Conservation (phyloP, 2,797 vertebrate species). For the Menidia menidia region DNA sequence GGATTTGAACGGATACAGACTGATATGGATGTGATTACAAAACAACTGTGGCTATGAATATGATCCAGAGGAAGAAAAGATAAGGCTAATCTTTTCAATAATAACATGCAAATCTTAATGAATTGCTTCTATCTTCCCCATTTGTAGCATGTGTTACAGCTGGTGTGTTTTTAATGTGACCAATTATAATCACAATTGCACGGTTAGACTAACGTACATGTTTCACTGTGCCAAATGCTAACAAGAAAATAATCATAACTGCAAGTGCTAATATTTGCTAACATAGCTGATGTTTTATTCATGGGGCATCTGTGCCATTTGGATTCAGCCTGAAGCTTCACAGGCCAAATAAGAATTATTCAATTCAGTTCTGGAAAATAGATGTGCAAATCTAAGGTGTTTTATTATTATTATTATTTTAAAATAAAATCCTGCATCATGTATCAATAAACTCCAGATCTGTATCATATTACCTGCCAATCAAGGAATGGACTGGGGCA, state of each 20-base stretch:
- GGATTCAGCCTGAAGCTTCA: slow-evolving; percentile 59
- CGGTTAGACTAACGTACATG: slow-evolving; percentile 45
- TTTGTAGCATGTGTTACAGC: slow-evolving; percentile 46
- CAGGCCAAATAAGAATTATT: slow-evolving; percentile 64
- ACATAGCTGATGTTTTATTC: slow-evolving; percentile 73
- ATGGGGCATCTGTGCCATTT: slow-evolving; percentile 73
- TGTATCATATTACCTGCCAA: slow-evolving; percentile 72
- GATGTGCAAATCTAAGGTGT: slow-evolving; percentile 62
- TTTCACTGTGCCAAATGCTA: slow-evolving; percentile 61
- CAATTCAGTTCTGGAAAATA: slow-evolving; percentile 69
- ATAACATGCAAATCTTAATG: slow-evolving; percentile 52
- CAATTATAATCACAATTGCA: slow-evolving; percentile 59
- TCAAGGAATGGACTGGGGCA: slow-evolving; percentile 65
- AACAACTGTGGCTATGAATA: slow-evolving; percentile 20
- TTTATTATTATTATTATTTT: slow-evolving; percentile 54
- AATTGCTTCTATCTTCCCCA: slow-evolving; percentile 31
- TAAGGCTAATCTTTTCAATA: slow-evolving; percentile 41
- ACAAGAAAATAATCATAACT: slow-evolving; percentile 67
- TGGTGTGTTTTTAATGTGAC: slow-evolving; percentile 46
- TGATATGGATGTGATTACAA: slow-evolving; percentile 23
- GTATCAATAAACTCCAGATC: slow-evolving; percentile 73
- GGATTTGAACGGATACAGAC: too few relatives aligned
- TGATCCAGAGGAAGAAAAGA: slow-evolving; percentile 32
- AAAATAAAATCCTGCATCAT: slow-evolving; percentile 51
- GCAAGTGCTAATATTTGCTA: slow-evolving; percentile 67